Base-by-base conservation (phyloP, 2,113 vertebrate species). In the Planiliza haematocheilus region DNA sequence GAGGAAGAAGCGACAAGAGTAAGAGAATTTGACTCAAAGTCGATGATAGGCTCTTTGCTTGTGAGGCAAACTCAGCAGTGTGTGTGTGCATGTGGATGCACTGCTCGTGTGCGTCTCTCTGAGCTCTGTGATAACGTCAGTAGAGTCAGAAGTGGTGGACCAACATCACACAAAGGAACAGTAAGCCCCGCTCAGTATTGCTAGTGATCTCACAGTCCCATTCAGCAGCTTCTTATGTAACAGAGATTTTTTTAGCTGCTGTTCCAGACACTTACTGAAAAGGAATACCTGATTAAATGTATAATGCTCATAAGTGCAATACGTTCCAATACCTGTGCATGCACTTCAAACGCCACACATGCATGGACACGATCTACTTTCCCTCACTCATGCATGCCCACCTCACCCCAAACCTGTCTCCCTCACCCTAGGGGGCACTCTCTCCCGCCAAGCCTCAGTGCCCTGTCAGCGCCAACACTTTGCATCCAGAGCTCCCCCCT, bases 351-450 rank as follows among this genome's bases (percentile, higher is more conserved):
- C 70, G 8, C 8, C 67, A 69, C 61, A 37, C 57, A 62, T 17
- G 66, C 69, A 77, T 67, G 64, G 7, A 20, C 78, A 30, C 10
- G 2, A 24, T 48, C 37, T 6, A 14, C 74, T 70, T 30, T 58
- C 71, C 65, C 50, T 78, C 74, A 79, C 57, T 70, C 70, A 66
- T 69, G 83, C 86, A 80, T 75, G 74, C 53, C 43, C 39, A 8
- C 65, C 62, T 84, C 55, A 65, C 20, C 51, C 42, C 72, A 48
- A 12, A 46, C 73, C 38, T 87, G 36, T 89, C 67, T 93, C 87
- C 88, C 87, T 91, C 84, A 85, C 89, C 82, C 65, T 88, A 96
- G 96, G 95, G 72, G 93, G 92, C 90, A 90, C 93, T 74, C 92
- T 96, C 38, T 93, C 94, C 68, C 93, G 94, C 2, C 91, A 94